A percentile compares a stretch with the other conserved stretches of the same genome.
Evolutionary conservation across 2,888 invertebrate species (phyloP).

Genomic region (Cantharis rufa): DNA sequence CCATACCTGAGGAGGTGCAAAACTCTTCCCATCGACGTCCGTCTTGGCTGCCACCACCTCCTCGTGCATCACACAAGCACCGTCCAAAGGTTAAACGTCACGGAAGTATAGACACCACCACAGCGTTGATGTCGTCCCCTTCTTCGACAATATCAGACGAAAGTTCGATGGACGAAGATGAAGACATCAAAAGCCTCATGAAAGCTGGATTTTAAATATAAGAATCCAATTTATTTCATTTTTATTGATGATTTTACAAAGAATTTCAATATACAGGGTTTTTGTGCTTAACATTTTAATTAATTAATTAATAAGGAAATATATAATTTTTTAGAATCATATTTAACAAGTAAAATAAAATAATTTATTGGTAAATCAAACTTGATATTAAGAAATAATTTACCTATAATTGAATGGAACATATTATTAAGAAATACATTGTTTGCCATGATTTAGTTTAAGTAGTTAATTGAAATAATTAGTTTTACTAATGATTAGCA

Average conservation of each 20-base stretch:
- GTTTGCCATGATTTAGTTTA: neutral
- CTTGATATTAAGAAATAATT: neutral
- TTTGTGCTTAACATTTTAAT: neutral
- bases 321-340: neutral
- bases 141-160: slow-evolving; percentile 56
- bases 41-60: slow-evolving; percentile 50
- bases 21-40: slow-evolving; percentile 44
- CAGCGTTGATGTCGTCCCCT: slow-evolving; percentile 68
- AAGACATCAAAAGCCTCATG: slow-evolving; percentile 51
- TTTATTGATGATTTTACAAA: neutral
- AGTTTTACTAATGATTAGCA: neutral
- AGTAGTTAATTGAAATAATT: neutral
- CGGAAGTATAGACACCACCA: slow-evolving; percentile 64
- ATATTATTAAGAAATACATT: neutral
- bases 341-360: neutral
- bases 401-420: neutral
- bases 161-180: slow-evolving; percentile 52
- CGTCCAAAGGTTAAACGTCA: slow-evolving; percentile 65
- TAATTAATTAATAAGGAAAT: slow-evolving; percentile 1
- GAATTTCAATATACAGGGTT: neutral
- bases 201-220: slow-evolving; percentile 45
- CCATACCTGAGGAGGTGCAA: slow-evolving; percentile 69
- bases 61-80: slow-evolving; percentile 56
- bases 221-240: neutral
- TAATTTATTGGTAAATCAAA: neutral